Evolutionary conservation across 2,888 invertebrate species (phyloP), one percentile per base, ranked within the genome.

Genomic region (Ormyrus thymus): DNA sequence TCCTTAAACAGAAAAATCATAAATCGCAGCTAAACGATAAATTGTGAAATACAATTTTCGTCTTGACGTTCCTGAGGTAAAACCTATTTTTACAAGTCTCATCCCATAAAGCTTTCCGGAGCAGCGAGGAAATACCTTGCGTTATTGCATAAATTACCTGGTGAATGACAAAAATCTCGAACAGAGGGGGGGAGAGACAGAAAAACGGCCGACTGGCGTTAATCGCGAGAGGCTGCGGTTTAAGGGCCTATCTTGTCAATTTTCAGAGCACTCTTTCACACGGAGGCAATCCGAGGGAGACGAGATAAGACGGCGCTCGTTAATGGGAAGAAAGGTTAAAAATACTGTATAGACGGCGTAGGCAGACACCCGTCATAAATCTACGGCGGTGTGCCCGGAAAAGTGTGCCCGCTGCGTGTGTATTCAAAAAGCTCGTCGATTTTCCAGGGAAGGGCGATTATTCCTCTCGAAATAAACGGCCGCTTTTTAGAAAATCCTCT

Each of bases 291-390:
- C n/a, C 45, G 10, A 59, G 29, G 48, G 7, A 69, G 58, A 46
- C 43, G n/a, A 56, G 73, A 80, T 80, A 76, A 76, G 72, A n/a
- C 50, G 58, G 46, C 87, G 86, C 87, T 88, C 87, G 88, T 88
- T 89, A 89, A 89, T 89, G 89, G 88, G 87, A 29, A 87, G 88
- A 88, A 87, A 88, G 87, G 89, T 89, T 89, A 89, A 88, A 89
- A 89, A 89, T 88, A 88, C 53, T 46, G 2, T 3, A 43, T 5
- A 58, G 50, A 70, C 80, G 82, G 83, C 79, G 81, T 83, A 82
- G 81, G 84, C 84, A 84, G 84, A 85, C 29, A 29, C 84, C 85
- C 87, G 86, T 88, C 89, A 89, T 89, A 89, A 89, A 89, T 89
- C 89, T 87, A 84, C 15, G 11, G 78, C 11, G 53, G 29, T 8